A percentile compares a stretch with the other conserved stretches of the same genome.
Evolutionary conservation across 2,113 vertebrate species (phyloP).

Genomic region (Narcine bancroftii): DNA sequence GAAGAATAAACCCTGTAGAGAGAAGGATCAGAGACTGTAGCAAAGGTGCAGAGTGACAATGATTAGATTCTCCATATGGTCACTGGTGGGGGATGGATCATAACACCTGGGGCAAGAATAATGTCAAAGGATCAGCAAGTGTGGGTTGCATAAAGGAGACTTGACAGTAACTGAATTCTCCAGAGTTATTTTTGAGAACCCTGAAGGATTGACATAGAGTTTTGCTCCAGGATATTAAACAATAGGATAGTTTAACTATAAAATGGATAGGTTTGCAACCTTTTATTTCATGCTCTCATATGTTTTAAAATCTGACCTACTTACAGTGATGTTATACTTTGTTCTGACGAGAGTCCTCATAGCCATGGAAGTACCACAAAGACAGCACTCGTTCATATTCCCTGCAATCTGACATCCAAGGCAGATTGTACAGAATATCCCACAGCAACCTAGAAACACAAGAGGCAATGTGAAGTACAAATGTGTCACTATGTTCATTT

Average conservation of each 20-base stretch:
- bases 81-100: not conserved
- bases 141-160: not conserved
- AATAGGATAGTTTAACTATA: not conserved
- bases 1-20: not conserved
- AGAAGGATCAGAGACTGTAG: not conserved
- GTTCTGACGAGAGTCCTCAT: slow-evolving; percentile 73
- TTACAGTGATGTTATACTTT: slow-evolving; percentile 67
- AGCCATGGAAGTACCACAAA: slow-evolving; percentile 55
- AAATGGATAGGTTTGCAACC: not conserved
- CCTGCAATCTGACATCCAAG: slow-evolving; percentile 58
- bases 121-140: not conserved
- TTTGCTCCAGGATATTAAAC: not conserved
- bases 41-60: not conserved
- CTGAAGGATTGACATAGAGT: not conserved
- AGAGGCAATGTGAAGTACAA: not conserved
- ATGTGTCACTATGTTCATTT: not conserved
- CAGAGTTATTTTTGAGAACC: not conserved
- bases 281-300: not conserved
- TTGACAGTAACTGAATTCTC: not conserved
- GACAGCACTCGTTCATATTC: slow-evolving; percentile 67
- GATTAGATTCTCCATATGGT: not conserved
- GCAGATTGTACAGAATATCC: slow-evolving; percentile 51
- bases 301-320: slow-evolving; percentile 34
- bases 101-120: not conserved
- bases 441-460: slow-evolving; percentile 54